These are phyloP conservation scores for Oopsacas minuta DNA, from an alignment of 37 sponge, comb jelly and placozoan species.

Conservation along the genomic window DNA sequence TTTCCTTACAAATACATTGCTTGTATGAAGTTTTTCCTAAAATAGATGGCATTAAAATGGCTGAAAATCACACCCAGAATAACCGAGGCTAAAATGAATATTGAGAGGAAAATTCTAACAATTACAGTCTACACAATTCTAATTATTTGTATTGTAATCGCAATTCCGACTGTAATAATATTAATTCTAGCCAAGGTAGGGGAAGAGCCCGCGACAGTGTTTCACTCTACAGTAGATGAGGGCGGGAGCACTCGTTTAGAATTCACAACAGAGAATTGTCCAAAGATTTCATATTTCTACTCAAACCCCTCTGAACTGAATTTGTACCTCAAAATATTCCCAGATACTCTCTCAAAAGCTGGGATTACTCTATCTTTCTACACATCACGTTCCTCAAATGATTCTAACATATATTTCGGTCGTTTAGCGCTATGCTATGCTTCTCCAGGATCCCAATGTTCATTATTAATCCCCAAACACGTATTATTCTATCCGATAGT, in stretches of 20 bases:
- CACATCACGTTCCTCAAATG: neutral
- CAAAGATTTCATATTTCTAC: neutral
- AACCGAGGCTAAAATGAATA: too few relatives aligned
- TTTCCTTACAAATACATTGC: too few relatives aligned
- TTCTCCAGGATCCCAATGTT: neutral
- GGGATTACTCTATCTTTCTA: neutral
- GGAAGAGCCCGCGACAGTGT: neutral
- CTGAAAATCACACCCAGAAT: too few relatives aligned
- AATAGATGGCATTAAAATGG: too few relatives aligned
- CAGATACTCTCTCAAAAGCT: neutral
- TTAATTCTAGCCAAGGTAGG: neutral
- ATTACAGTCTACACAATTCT: neutral
- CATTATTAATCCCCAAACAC: neutral
- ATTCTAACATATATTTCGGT: neutral
- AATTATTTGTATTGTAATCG: neutral
- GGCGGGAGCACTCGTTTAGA: neutral
- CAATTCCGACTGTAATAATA: neutral
- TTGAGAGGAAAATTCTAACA: neutral
- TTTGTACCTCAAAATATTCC: neutral
- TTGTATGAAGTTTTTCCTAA: too few relatives aligned
- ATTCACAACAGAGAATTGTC: neutral
- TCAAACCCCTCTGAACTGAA: neutral
- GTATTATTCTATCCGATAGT: neutral
- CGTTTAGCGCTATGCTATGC: neutral
- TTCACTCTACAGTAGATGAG: neutral